Evolutionary conservation across 2,888 invertebrate genomes (phyloP), one percentile per base, ranked within the genome.

Genomic region (Coecobrya sp.): DNA sequence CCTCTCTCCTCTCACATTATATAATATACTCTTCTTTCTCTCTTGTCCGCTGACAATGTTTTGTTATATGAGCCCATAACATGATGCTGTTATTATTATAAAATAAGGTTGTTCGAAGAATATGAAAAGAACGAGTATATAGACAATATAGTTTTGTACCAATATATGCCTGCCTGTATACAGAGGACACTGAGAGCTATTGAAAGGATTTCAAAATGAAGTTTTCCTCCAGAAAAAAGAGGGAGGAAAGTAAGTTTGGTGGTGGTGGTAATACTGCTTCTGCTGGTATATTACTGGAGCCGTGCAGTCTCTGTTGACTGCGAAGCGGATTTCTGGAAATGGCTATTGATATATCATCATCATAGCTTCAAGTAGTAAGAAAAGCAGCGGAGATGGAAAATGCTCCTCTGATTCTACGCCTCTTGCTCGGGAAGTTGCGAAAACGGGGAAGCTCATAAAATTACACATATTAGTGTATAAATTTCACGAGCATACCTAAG

Each of bases 141-240:
- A 5, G 8, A 59, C 19, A 22, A 59, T 59, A 22, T 49, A 49
- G 3, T 1, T 49, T 13, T 49, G 49, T 49, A 49, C 49, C n/a
- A n/a, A 10, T 49, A 49, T 10, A 49, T 49, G 10, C 11, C 3
- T 49, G 76, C 45, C 22, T 45, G 4, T 76, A 76, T 22, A 45
- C 76, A n/a, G 45, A 79, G 27, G 49, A 52, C 27, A 22, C 49
- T 73, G 73, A 30, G 42, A 70, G 73, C 73, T 90, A 79, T 73
- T 85, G 90, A 90, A 85, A 90, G 85, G 85, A 85, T 89, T 89
- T 89, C 49, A 85, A 90, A 85, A 89, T 85, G 76, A 90, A 90
- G 90, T 81, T 90, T 90, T 85, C 65, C 52, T 76, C 42, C 4
- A 30, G 19, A 45, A 76, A 30, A 49, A 79, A 76, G 70, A 68